These are phyloP conservation scores for Emydura subglobosa DNA, from an alignment of 2,113 vertebrate genomes.

Conservation along the genomic window DNA sequence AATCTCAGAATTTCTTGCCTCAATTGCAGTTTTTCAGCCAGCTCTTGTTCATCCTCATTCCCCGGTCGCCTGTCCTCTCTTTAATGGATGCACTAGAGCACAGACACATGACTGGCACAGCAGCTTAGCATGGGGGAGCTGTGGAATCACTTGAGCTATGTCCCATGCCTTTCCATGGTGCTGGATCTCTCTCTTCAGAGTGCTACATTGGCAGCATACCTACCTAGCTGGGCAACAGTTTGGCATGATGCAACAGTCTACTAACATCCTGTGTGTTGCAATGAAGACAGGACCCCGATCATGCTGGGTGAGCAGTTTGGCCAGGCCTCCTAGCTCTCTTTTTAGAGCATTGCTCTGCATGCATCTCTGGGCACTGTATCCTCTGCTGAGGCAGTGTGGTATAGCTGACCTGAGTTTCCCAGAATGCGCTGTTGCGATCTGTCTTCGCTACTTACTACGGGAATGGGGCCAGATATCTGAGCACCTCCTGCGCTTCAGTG, in stretches of 20 bases:
- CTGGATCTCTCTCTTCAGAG: background rate
- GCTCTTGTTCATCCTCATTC: background rate
- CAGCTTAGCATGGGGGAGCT: background rate
- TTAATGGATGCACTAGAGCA: background rate
- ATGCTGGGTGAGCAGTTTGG: background rate
- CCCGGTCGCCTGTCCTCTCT: background rate
- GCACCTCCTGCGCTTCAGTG: background rate
- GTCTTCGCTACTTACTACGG: background rate
- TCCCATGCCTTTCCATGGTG: background rate
- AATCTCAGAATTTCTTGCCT: slow-evolving; percentile 49
- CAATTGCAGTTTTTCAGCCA: background rate
- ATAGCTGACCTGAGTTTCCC: background rate
- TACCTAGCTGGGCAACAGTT: background rate
- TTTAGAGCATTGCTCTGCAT: background rate
- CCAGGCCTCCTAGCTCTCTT: background rate
- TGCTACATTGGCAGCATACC: background rate
- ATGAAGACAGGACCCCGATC: background rate
- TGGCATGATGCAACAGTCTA: background rate
- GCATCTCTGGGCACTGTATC: background rate
- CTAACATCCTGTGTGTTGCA: background rate
- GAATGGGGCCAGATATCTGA: background rate
- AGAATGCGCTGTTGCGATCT: background rate
- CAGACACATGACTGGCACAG: background rate
- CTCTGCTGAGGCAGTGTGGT: background rate
- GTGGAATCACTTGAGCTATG: background rate